These are phyloP conservation scores for Todiramphus saurophagus DNA, from an alignment of 2,113 vertebrate species.

Conservation along the genomic window DNA sequence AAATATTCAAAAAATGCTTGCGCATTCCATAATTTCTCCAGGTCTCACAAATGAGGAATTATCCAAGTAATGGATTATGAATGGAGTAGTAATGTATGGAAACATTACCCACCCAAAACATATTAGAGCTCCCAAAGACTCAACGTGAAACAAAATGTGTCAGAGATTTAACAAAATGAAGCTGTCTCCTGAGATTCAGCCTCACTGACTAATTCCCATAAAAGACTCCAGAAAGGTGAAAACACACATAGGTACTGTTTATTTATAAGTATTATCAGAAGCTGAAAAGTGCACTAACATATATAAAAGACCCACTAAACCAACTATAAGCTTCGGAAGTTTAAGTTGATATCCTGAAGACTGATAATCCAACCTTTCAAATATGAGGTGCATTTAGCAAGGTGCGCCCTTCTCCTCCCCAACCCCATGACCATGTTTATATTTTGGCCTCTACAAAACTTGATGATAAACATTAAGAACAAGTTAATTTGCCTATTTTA, in stretches of 20 bases:
- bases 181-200: background rate
- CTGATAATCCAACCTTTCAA: background rate
- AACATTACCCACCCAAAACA: conserved; percentile 45
- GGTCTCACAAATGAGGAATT: conserved; percentile 66
- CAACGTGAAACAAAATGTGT: conserved; percentile 37
- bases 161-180: conserved; percentile 37
- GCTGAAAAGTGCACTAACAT: background rate
- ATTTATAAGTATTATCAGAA: background rate
- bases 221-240: background rate
- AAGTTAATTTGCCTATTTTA: background rate
- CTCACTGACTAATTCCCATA: background rate
- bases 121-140: conserved; percentile 44
- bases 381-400: background rate
- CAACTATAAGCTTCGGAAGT: background rate
- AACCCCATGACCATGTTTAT: rapidly evolving
- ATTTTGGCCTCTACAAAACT: background rate
- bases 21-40: conserved; percentile 53
- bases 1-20: conserved; percentile 66
- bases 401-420: background rate
- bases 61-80: conserved; percentile 71
- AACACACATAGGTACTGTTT: background rate
- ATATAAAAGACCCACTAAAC: background rate
- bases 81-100: conserved; percentile 43
- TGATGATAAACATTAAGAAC: background rate
- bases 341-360: background rate